Evolutionary conservation across 2,888 invertebrate genomes (phyloP).

Genomic region (Drosophila paracracens): DNA sequence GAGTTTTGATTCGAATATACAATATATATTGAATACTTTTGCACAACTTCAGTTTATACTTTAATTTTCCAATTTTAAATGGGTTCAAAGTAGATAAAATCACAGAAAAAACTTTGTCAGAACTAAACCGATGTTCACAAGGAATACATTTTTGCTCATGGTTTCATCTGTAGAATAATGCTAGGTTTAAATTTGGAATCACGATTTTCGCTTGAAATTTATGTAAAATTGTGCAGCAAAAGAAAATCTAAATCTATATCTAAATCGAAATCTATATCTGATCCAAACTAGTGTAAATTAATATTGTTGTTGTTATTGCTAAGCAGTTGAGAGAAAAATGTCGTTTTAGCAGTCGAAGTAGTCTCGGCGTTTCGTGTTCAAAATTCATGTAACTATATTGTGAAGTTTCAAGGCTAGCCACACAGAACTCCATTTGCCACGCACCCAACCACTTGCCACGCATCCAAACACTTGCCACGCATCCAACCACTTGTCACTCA

Average conservation of each 20-base stretch:
- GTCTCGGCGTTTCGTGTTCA: slow-evolving; percentile 39
- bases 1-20: neutral
- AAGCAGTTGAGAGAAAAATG: neutral
- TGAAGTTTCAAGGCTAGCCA: slow-evolving; percentile 23
- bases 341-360: slow-evolving; percentile 25
- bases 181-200: neutral
- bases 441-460: neutral
- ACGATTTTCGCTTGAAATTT: neutral
- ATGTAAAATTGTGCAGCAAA: neutral
- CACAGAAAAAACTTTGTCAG: neutral
- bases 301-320: slow-evolving; percentile 29
- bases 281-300: neutral
- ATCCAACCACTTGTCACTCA: slow-evolving; percentile 6
- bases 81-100: neutral
- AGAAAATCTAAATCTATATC: neutral
- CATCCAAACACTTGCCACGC: neutral
- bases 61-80: neutral
- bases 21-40: neutral
- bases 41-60: neutral
- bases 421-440: slow-evolving; percentile 7
- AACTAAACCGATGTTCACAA: neutral
- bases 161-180: neutral
- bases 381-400: slow-evolving; percentile 54
- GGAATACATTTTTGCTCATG: neutral
- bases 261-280: no score